Evolutionary conservation across 2,113 vertebrate species (phyloP).

Genomic region (Nannobrachium achirus): DNA sequence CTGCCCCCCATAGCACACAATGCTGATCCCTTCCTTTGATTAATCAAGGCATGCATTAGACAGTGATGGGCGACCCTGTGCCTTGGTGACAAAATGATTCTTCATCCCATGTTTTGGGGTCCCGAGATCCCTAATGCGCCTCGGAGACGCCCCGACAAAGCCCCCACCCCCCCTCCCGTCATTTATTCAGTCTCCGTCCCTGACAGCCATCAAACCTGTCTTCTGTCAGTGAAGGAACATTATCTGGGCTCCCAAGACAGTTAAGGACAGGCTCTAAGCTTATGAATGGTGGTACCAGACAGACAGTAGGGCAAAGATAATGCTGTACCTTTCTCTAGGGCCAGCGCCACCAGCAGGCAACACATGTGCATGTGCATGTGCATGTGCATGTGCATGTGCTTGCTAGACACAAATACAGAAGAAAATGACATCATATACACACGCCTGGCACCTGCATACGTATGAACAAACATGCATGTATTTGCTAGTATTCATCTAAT

Average conservation of each 20-base stretch:
- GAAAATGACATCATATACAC: no score
- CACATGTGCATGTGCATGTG: not conserved
- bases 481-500: no score
- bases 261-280: conserved; percentile 87
- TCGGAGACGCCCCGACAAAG: conserved; percentile 95
- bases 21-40: conserved; percentile 98
- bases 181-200: conserved; percentile 95
- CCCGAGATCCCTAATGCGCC: conserved; percentile 95
- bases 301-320: conserved; percentile 92
- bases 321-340: conserved; percentile 88
- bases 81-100: conserved; percentile 99
- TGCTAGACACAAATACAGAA: no score
- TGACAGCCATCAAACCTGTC: conserved; percentile 98
- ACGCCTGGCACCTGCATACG: no score
- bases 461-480: no score
- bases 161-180: conserved; percentile 79
- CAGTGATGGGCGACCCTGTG: conserved; percentile 97
- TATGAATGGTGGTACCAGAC: conserved; percentile 93
- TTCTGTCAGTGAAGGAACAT: conserved; percentile 96
- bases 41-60: conserved; percentile 98
- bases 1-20: conserved; percentile 94
- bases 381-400: conserved; percentile 5
- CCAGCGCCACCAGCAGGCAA: conserved; percentile 73
- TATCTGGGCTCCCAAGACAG: conserved; percentile 96
- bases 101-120: conserved; percentile 94